phyloP scores from a whole-genome alignment of 2,888 invertebrate genomes.

The Didymodactylos carnosus region DNA sequence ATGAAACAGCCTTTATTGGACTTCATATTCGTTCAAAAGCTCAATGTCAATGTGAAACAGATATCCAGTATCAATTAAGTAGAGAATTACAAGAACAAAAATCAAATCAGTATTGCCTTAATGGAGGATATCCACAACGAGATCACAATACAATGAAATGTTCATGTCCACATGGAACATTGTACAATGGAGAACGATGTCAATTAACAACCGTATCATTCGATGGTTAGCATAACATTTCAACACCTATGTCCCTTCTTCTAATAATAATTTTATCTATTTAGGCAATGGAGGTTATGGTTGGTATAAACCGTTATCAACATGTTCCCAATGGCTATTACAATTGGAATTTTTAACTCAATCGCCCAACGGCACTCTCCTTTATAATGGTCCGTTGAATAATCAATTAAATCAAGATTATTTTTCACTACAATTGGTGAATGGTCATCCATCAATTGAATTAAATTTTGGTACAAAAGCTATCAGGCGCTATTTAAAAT shows the following conservation, averaged over 20 bases:
- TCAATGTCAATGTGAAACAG: slow-evolving; percentile 73
- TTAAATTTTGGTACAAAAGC: slow-evolving; percentile 42
- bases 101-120: slow-evolving; percentile 6
- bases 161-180: slow-evolving; percentile 48
- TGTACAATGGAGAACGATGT: slow-evolving; percentile 63
- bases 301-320: slow-evolving; percentile 83
- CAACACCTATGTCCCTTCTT: too few species aligned
- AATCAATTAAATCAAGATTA: slow-evolving; percentile 53
- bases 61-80: background rate
- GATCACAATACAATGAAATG: slow-evolving; percentile 50
- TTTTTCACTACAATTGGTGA: slow-evolving; percentile 71
- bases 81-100: background rate
- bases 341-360: slow-evolving; percentile 87
- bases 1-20: slow-evolving; percentile 83
- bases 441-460: slow-evolving; percentile 67
- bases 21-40: slow-evolving; percentile 76
- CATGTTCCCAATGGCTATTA: slow-evolving; percentile 83
- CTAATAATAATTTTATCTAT: background rate
- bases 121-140: slow-evolving; percentile 7
- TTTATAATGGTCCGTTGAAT: slow-evolving; percentile 93
- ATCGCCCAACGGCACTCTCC: slow-evolving; percentile 58
- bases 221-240: background rate
- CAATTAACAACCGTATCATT: slow-evolving; percentile 57
- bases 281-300: slow-evolving; percentile 52
- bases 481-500: background rate